A percentile compares a stretch with the other conserved stretches of the same genome.
Evolutionary conservation across 2,797 vertebrate genomes (phyloP).

Genomic region (Smutsia temminckii): DNA sequence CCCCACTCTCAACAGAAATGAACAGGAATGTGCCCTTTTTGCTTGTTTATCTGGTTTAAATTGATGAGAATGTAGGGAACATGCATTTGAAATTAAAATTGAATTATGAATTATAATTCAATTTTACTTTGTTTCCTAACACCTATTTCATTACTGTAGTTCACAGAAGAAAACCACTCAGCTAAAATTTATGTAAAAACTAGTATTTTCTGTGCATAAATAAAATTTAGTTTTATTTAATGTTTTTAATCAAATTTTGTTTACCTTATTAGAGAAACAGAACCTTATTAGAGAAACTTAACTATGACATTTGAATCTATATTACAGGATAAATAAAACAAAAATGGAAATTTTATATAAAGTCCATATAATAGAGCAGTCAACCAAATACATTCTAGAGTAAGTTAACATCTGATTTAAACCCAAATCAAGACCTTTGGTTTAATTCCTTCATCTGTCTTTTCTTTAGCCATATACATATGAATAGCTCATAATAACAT

Average conservation of each 20-base stretch:
- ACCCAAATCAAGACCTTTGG: background rate
- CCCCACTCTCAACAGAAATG: background rate
- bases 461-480: background rate
- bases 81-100: slow-evolving; percentile 55
- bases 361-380: background rate
- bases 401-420: background rate
- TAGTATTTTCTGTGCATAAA: background rate
- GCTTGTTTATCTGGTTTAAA: slow-evolving; percentile 40
- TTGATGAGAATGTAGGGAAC: slow-evolving; percentile 40
- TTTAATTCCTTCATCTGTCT: background rate
- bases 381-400: background rate
- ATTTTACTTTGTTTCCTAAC: slow-evolving; percentile 42
- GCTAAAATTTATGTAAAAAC: slow-evolving; percentile 26
- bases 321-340: background rate
- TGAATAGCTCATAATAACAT: background rate
- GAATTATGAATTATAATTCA: slow-evolving; percentile 51
- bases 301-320: background rate
- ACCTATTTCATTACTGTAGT: slow-evolving; percentile 39
- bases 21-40: slow-evolving; percentile 29
- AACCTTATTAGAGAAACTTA: background rate
- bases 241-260: background rate
- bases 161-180: slow-evolving; percentile 47
- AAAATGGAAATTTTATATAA: background rate
- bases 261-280: background rate
- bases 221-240: background rate